Evolutionary conservation across 2,113 vertebrate genomes (phyloP).

Genomic region (Heterochromis multidens): DNA sequence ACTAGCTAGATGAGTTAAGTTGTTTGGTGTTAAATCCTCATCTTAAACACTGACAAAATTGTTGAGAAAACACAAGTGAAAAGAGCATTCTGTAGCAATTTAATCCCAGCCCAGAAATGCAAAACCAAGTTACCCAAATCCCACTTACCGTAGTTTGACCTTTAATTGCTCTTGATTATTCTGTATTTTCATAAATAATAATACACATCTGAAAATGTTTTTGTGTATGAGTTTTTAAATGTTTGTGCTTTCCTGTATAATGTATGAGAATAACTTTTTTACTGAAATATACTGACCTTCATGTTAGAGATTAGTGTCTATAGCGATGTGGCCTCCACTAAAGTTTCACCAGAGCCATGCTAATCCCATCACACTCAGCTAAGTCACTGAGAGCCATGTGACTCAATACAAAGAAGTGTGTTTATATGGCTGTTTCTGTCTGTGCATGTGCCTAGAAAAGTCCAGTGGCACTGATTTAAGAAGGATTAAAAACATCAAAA

Average conservation of each 20-base stretch:
- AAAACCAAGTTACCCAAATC: not conserved
- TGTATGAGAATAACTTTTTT: not conserved
- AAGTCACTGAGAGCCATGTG: slow-evolving; percentile 37
- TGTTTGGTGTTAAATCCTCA: not conserved
- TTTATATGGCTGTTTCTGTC: not conserved
- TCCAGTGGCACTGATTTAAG: slow-evolving; percentile 20
- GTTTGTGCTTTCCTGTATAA: not conserved
- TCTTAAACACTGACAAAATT: not conserved
- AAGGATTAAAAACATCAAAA: slow-evolving; percentile 44
- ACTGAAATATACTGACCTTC: slow-evolving; percentile 20
- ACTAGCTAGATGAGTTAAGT: not conserved
- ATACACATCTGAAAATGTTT: not conserved
- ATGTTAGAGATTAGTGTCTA: slow-evolving; percentile 32
- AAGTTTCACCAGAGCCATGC: slow-evolving; percentile 23
- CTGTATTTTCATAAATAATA: not conserved
- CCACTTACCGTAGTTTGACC: not conserved
- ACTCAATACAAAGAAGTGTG: not conserved
- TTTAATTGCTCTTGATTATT: not conserved
- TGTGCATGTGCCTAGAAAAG: slow-evolving; percentile 13
- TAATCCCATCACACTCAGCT: slow-evolving; percentile 45
- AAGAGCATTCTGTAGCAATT: not conserved
- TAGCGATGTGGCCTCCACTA: not conserved
- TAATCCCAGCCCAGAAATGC: not conserved
- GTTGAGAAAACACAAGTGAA: not conserved
- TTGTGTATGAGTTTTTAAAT: not conserved